Evolutionary conservation across 2,113 vertebrate species (phyloP), one percentile per base, ranked within the genome.

Genomic region (Bujurquina vittata): DNA sequence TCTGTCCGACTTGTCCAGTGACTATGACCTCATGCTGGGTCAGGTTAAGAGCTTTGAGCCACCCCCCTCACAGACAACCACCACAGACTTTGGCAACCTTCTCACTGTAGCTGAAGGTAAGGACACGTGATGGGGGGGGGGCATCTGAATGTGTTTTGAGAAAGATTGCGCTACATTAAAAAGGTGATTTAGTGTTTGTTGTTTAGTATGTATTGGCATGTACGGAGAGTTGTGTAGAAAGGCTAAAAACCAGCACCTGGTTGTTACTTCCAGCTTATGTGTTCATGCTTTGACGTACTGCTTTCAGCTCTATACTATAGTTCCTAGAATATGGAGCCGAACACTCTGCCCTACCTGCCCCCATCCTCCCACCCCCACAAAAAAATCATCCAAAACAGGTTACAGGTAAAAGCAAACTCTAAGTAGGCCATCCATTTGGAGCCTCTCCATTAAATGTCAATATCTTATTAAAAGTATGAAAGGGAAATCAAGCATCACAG

Each of bases 61-160:
- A 1, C 88, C 95, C 1, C 96, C 93, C 35, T 92, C 94, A 69
- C 96, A 96, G 88, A 91, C 94, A 20, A 92, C 94, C 79, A 61
- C 87, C 79, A 78, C 91, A 0, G 98, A 99, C 35, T 76, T 98
- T 46, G 96, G 96, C 89, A 98, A 97, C 95, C 95, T 99, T 29
- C 96, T 99, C 26, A 99, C 98, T 0, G 97, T 99, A 1, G 97
- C 97, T 4, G 98, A 99, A 84, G 98, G 98, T 99, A 93, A 96
- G 95, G 22, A 65, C 7, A 26, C 63, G 22, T n/a, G 14, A 3
- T 4, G 2, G 12, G 3, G 5, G 33, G 33, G 33, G 33, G 7
- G 55, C 20, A 69, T 69, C 65, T 52, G 15, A 52, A 46, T 69
- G 0, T 52, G 23, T 69, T 69, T 69, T 31, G 43, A 52, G 23